Base-by-base conservation (phyloP, 2,888 invertebrate species). In the Tinea semifulvella region DNA sequence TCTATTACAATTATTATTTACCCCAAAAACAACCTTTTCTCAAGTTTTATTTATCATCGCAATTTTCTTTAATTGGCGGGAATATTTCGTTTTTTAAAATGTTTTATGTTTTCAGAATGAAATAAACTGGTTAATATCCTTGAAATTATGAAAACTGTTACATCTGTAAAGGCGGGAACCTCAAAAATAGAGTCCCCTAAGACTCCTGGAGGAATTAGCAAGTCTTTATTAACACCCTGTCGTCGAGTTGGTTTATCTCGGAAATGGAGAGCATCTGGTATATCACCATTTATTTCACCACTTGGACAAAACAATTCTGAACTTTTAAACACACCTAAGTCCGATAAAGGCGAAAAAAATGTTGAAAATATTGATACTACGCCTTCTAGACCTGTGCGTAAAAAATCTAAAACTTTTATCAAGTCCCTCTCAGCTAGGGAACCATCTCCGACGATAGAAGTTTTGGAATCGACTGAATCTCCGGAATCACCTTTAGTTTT, bases 231-330 rank as follows among this genome's bases (percentile, higher is more conserved):
- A 31, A 84, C 84, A 39, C 83, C 84, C 14, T 83, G 82, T 52
- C 63, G 84, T 56, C 66, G 83, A 56, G 58, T 84, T 25, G 84
- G 84, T 7, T 61, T 84, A 20, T 83, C 83, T 2, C 69, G 82
- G 13, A 76, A 71, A 47, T 75, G 72, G 69, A 69, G 56, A 49
- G 73, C 68, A 53, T 59, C 55, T 47, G 65, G 69, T 1, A 50
- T 61, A 19, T 42, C 42, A 11, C 42, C 45, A 6, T 42, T 46
- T 20, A 20, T 40, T 3, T 46, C 45, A 3, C 45, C 45, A 10
- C 13, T 46, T 17, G 11, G 22, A 3, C 20, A 22, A 22, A 31
- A 8, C n/a, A 20, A 43, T 14, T n/a, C 10, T 4, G 4, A 20
- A 25, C 14, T 2, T 10, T 3, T 4, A 10, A 27, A 26, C 17